Evolutionary conservation across 23 tunicate species (phyloP), one percentile per base, ranked within the genome.

Genomic region (Aplidium turbinatum): DNA sequence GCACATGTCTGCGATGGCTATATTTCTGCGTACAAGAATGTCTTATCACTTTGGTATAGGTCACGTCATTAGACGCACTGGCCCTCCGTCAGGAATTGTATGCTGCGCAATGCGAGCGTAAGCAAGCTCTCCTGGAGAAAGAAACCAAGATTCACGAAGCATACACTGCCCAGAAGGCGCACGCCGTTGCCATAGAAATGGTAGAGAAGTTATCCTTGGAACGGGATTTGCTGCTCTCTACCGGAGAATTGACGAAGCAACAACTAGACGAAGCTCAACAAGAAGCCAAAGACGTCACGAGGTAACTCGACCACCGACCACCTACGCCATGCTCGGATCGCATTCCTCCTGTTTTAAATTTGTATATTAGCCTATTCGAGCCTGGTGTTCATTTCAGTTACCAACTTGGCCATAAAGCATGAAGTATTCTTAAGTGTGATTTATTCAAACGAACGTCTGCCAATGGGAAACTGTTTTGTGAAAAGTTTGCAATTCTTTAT

Each of bases 101-200:
- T 46, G 96, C 80, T 0, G 96, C 87, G 35, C 83, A 64, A 38
- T 82, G 86, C 13, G 96, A 88, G 47, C 78, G 96, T 18, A 88
- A 88, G 64, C 96, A 80, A 81, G 87, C 96, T 25, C 58, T 88
- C 31, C 60, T 55, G 4, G 88, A 88, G 40, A 82, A 81, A 72
- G 96, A 88, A 2, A 68, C 78, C 31, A 84, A 88, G 28, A 33
- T 88, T 2, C 87, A 72, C 34, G 96, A 88, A 70, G 87, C 96
- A 11, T 88, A 88, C 67, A 76, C 60, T 23, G 75, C 83, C 7
- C 78, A 71, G 33, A 75, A 88, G 51, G 83, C 96, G 25, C 82
- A 73, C 38, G 72, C 67, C 29, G 29, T 65, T 29, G 96, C 96
- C 33, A 55, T 75, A 38, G 87, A 81, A 58, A 73, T 57, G 24